Percentiles rank a stretch among this genome's conserved stretches.
phyloP scores from a whole-genome alignment of 2,888 invertebrate species.

The Tetropium fuscum region DNA sequence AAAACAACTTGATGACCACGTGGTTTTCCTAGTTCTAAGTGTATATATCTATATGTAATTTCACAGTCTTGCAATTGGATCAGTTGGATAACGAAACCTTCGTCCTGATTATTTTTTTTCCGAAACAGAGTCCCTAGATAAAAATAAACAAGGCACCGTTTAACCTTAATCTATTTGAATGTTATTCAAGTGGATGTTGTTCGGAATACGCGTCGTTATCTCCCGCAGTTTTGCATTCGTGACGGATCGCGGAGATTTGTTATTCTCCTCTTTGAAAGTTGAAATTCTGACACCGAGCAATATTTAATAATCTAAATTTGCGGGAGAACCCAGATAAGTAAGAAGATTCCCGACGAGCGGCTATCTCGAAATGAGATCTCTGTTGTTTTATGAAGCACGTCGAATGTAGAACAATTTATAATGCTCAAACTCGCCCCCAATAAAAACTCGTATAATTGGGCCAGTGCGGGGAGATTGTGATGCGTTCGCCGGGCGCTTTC shows the following conservation, averaged over 20 bases:
- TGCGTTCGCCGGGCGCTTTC: too few relatives aligned
- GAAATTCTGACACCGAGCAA: conserved; percentile 48
- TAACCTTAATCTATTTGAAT: conserved; percentile 31
- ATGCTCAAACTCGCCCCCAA: conserved; percentile 49
- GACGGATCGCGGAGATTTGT: conserved; percentile 48
- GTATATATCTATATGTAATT: too few relatives aligned
- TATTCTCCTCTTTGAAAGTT: conserved; percentile 47
- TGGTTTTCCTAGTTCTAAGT: too few relatives aligned
- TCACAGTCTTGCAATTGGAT: too few relatives aligned
- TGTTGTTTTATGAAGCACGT: conserved; percentile 56
- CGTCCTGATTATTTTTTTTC: too few relatives aligned
- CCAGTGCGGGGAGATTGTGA: conserved; percentile 47
- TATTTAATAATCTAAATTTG: conserved; percentile 59
- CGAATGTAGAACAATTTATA: conserved; percentile 57
- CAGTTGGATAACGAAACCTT: too few relatives aligned
- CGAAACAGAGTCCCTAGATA: too few relatives aligned
- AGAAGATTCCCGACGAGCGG: conserved; percentile 45
- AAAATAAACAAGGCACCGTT: conserved; percentile 9
- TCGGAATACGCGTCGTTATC: conserved; percentile 39
- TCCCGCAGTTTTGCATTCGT: conserved; percentile 44
- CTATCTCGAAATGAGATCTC: conserved; percentile 53
- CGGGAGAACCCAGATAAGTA: conserved; percentile 53
- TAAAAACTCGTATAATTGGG: conserved; percentile 57
- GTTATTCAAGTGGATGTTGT: conserved; percentile 37
- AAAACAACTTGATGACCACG: too few relatives aligned